Conservation (phyloP, 2,113 vertebrate genomes). For the Eublepharis macularius region DNA sequence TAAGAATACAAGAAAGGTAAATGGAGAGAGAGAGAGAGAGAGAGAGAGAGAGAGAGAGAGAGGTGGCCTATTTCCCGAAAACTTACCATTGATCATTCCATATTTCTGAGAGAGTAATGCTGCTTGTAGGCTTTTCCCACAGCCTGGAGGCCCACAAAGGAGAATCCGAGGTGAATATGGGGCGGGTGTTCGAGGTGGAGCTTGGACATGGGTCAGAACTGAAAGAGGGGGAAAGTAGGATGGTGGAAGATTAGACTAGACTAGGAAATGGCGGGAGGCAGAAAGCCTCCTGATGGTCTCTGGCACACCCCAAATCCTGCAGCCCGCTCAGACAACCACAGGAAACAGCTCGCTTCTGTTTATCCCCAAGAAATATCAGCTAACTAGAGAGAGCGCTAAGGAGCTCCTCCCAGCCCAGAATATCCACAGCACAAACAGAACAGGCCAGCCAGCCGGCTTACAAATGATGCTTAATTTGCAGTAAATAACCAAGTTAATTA, state of each 20-base stretch:
- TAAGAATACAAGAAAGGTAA: constrained; percentile 5
- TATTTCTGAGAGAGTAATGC: constrained; percentile 86
- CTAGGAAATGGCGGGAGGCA: too few species aligned
- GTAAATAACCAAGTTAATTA: constrained; percentile 93
- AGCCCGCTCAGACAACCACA: background rate
- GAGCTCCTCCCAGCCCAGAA: constrained; percentile 43
- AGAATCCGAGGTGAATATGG: constrained; percentile 86
- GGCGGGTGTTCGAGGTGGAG: constrained; percentile 68
- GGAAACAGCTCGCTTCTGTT: background rate
- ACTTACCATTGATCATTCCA: constrained; percentile 84
- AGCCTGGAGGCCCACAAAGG: constrained; percentile 85
- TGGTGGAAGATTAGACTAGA: background rate
- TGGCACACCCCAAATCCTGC: background rate
- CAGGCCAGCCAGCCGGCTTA: constrained; percentile 73
- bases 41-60: constrained; percentile 16
- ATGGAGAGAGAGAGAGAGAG: constrained; percentile 17
- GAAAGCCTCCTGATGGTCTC: background rate
- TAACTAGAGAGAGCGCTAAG: constrained; percentile 28
- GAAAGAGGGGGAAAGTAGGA: background rate
- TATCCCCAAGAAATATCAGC: constrained; percentile 27
- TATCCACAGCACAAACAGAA: constrained; percentile 55
- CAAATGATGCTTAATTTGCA: constrained; percentile 84
- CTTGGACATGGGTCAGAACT: constrained; percentile 83
- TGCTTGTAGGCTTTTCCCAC: constrained; percentile 90
- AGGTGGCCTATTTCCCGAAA: constrained; percentile 44